These are phyloP conservation scores for Picathartes gymnocephalus DNA, from an alignment of 2,113 vertebrate species.

Conservation along the genomic window DNA sequence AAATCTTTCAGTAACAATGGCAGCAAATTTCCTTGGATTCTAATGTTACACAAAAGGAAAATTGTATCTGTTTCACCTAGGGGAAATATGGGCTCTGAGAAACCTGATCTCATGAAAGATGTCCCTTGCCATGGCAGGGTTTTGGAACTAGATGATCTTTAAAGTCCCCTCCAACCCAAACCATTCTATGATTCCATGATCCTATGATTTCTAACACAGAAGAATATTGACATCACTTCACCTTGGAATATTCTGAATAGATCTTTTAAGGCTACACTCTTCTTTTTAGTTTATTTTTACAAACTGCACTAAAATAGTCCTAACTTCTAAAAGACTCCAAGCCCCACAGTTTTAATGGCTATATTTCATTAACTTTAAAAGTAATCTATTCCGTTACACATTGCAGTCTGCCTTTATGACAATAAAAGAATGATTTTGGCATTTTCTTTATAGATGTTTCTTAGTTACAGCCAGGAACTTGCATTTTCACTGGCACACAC, in stretches of 20 bases:
- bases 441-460: neutral
- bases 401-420: neutral
- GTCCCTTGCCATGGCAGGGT: neutral
- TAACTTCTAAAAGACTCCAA: neutral
- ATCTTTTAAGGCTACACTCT: neutral
- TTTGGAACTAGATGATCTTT: neutral
- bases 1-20: neutral
- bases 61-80: neutral
- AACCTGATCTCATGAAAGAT: accelerated
- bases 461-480: neutral
- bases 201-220: neutral
- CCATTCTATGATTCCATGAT: neutral
- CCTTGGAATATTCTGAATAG: neutral
- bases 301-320: neutral
- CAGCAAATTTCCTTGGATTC: neutral
- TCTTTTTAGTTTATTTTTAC: neutral
- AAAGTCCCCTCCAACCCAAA: neutral
- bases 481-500: neutral
- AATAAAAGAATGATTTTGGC: neutral
- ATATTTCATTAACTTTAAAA: neutral
- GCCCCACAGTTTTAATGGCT: neutral
- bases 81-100: neutral
- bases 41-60: neutral
- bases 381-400: neutral
- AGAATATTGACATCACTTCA: neutral